Evolutionary conservation across 2,888 invertebrate genomes (phyloP).

Genomic region (Amiota mariae): DNA sequence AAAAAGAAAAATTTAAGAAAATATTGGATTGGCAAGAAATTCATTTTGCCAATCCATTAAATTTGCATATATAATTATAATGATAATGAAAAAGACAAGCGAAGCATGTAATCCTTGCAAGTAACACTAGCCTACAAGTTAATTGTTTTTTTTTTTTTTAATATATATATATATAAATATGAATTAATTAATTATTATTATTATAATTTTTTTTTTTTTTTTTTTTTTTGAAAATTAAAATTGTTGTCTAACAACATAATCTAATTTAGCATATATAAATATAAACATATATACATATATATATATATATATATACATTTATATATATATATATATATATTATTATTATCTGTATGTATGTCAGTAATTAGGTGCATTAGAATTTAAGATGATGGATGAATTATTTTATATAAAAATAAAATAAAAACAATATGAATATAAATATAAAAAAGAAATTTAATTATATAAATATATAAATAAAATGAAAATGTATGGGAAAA

Average conservation of each 20-base stretch:
- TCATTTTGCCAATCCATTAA: too few species aligned
- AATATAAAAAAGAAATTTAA: too few species aligned
- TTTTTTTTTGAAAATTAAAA: conserved; percentile 50
- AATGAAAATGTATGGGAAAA: too few species aligned
- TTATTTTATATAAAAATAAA: conserved; percentile 37
- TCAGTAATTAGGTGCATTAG: not conserved
- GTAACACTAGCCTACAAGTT: conserved; percentile 57
- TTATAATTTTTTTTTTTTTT: conserved; percentile 42
- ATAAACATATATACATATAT: conserved; percentile 28
- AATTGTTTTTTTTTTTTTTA: conserved; percentile 46
- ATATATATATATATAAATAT: conserved; percentile 31
- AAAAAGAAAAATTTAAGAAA: too few species aligned
- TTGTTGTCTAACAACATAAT: conserved; percentile 66
- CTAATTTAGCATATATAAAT: conserved; percentile 47
- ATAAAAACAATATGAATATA: conserved; percentile 28
- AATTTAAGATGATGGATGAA: conserved; percentile 13
- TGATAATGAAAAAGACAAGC: conserved; percentile 6
- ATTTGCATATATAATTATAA: too few species aligned
- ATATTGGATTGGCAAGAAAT: too few species aligned
- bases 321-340: conserved; percentile 28
- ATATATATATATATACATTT: conserved; percentile 32
- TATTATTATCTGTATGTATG: not conserved
- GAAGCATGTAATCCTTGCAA: conserved; percentile 48
- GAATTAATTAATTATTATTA: conserved; percentile 29
- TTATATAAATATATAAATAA: conserved; percentile 5